phyloP scores from a whole-genome alignment of 92 coral and sea anemone species.

The Actinernus sp. region DNA sequence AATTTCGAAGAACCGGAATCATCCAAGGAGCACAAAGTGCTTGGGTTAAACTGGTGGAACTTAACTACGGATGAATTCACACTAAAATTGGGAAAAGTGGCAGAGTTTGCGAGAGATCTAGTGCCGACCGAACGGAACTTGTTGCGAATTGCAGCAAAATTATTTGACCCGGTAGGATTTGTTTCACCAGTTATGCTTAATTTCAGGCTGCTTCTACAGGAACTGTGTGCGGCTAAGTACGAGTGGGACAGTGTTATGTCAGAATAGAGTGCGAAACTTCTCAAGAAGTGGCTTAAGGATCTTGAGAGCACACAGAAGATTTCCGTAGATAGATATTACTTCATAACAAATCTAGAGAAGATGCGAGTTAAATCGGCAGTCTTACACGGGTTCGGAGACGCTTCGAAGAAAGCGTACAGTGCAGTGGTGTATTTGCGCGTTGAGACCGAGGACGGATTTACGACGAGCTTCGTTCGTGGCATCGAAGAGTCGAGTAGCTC shows the following conservation, averaged over 20 bases:
- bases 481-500: conserved; percentile 49
- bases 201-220: conserved; percentile 46
- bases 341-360: no score
- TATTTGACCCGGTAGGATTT: conserved; percentile 65
- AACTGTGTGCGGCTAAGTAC: conserved; percentile 27
- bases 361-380: no score
- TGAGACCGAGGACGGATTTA: conserved; percentile 33
- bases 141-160: conserved; percentile 45
- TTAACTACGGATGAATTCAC: conserved; percentile 27
- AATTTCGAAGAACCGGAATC: conserved; percentile 38
- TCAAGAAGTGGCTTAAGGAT: conserved; percentile 16
- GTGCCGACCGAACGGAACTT: conserved; percentile 51
- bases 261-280: conserved; percentile 1
- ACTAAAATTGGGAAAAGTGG: conserved; percentile 19
- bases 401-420: no score
- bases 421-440: no score
- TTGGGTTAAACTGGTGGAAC: conserved; percentile 63
- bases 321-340: no score
- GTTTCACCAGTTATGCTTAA: no score
- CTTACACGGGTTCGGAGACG: no score
- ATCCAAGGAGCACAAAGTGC: conserved; percentile 44
- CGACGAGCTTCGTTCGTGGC: conserved; percentile 51
- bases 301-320: conserved; percentile 9
- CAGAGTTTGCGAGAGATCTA: conserved; percentile 17
- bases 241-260: conserved; percentile 8